Evolutionary conservation across 2,797 vertebrate species (phyloP), one percentile per base, ranked within the genome.

Genomic region (Hippocampus kuda): DNA sequence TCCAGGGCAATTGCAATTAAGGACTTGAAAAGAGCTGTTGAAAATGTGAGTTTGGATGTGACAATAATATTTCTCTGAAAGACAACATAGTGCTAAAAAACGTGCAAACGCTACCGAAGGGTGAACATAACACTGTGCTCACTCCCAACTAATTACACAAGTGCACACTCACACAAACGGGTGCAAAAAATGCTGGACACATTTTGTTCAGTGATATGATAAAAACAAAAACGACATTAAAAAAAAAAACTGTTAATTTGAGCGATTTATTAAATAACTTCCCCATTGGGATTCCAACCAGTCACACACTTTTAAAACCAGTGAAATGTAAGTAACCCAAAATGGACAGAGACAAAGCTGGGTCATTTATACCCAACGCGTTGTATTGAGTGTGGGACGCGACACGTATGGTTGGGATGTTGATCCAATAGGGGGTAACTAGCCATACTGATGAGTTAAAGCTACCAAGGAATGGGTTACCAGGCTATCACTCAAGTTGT

Each of bases 1-100:
- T 48, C 24, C 63, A 27, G 63, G 63, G 42, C 42, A 48, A 46
- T 18, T 27, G 63, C 24, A 65, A 65, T 65, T 65, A 65, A 48
- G 13, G 13, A 26, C 63, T 46, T 65, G 24, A 65, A 65, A 65
- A 46, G 62, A 46, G 62, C n/a, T 26, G n/a, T 8, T 26, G 41
- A 64, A 64, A 24, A 64, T 61, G n/a, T 18, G 16, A 27, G 42
- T 64, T 46, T 65, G 42, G 44, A 34, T 61, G 59, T 61, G 59
- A 65, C 64, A 66, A 51, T 30, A 66, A 51, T 66, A 4, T 51
- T 30, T 49, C 48, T 18, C 12, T 49, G 24, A 66, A 46, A 65
- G 22, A 64, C 61, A 24, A 54, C 12, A 27, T 12, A 2, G 26
- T 26, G 16, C 63, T 46, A 12, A 27, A 41, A 18, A 62, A 64